Percentiles rank a stretch among this genome's conserved stretches.
Evolutionary conservation across 2,113 vertebrate species (phyloP).

Genomic region (Oxyruncus cristatus): DNA sequence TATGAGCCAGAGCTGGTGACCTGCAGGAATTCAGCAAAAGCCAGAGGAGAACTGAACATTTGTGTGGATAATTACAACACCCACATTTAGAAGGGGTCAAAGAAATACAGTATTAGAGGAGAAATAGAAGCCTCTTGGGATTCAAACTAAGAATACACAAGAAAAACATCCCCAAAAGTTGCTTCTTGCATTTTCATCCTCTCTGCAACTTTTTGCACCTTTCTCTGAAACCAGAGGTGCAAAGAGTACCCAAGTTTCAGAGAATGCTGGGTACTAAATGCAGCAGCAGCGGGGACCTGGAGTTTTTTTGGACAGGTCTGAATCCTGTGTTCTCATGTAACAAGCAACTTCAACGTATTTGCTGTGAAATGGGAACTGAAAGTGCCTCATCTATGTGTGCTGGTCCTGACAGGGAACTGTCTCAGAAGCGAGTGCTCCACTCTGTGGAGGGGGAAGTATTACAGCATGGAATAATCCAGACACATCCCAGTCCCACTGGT

Average conservation of each 20-base stretch:
- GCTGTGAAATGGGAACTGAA: background rate
- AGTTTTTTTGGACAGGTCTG: background rate
- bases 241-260: too few species aligned
- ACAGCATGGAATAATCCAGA: background rate
- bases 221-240: background rate
- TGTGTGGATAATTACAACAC: background rate
- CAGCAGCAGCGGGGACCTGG: background rate
- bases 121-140: background rate
- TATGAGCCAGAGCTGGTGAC: conserved; percentile 10
- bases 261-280: background rate
- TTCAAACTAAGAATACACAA: background rate
- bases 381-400: background rate
- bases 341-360: background rate
- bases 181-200: background rate
- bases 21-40: conserved; percentile 19
- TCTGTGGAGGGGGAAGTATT: background rate
- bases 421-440: background rate
- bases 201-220: background rate
- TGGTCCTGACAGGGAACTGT: background rate
- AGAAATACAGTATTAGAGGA: background rate
- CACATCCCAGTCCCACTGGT: background rate
- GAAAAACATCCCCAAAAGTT: background rate
- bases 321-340: background rate
- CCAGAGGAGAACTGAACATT: background rate
- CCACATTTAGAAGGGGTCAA: background rate